A percentile compares a stretch with the other conserved stretches of the same genome.
These are phyloP conservation scores for Drosophila paulistorum DNA, from an alignment of 1,140 invertebrate species.

Conservation along the genomic window DNA sequence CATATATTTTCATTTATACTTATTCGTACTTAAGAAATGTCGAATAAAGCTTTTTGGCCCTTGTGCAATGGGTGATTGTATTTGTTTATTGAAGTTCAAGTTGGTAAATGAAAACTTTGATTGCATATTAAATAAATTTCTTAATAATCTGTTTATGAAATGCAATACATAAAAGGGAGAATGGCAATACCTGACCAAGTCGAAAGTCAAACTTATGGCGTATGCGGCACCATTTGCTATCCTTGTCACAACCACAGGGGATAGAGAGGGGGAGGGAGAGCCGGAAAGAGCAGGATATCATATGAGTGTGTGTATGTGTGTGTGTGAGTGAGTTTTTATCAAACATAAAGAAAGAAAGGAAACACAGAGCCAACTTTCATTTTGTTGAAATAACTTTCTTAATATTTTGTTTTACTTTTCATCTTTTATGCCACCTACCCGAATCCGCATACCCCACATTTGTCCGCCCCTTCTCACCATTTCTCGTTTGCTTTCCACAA, in stretches of 20 bases:
- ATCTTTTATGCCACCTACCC: conserved; percentile 24
- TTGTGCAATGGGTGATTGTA: not conserved
- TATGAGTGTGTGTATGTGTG: conserved; percentile 22
- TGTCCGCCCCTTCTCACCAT: conserved; percentile 35
- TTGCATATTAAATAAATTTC: conserved; percentile 11
- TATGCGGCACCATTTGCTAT: not conserved
- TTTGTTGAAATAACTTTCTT: conserved; percentile 72
- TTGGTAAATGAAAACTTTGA: conserved; percentile 4
- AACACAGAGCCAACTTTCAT: conserved; percentile 57
- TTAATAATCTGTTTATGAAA: conserved; percentile 11
- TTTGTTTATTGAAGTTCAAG: conserved; percentile 6
- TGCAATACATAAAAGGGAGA: not conserved
- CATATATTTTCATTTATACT: too few relatives aligned
- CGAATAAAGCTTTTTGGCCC: not conserved
- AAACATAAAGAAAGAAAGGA: conserved; percentile 27
- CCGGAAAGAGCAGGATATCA: not conserved
- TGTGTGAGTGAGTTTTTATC: conserved; percentile 28
- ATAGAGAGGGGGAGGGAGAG: not conserved
- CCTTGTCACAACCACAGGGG: not conserved
- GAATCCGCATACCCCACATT: conserved; percentile 4
- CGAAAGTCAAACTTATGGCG: conserved; percentile 2
- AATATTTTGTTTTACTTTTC: conserved; percentile 67
- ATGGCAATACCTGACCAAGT: not conserved
- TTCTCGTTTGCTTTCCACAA: conserved; percentile 26
- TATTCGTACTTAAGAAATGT: not conserved